Evolutionary conservation across 2,113 vertebrate species (phyloP).

Genomic region (Scomber scombrus): DNA sequence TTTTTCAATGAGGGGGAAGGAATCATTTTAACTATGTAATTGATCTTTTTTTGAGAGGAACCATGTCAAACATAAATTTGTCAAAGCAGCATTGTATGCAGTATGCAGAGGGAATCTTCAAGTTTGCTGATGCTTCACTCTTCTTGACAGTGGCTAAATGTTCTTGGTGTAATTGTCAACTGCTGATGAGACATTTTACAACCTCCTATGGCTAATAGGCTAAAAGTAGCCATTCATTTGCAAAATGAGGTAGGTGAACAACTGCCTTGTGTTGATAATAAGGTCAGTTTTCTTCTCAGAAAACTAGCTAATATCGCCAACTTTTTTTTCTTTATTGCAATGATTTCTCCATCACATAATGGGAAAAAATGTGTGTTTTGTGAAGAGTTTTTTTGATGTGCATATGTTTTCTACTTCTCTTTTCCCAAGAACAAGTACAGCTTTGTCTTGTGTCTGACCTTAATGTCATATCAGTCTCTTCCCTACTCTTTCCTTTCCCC

Average conservation of each 20-base stretch:
- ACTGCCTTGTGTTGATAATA: neutral
- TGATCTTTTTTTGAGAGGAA: no score
- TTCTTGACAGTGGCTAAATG: neutral
- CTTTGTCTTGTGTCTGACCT: neutral
- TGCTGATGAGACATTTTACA: constrained; percentile 10
- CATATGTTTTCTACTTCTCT: neutral
- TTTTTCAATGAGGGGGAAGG: no score
- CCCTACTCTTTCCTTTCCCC: neutral
- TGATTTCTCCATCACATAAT: no score
- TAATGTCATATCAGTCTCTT: neutral
- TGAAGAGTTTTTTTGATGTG: no score
- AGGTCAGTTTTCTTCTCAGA: neutral
- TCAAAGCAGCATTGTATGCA: no score
- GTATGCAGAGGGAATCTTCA: neutral
- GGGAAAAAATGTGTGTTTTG: no score
- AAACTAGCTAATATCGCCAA: neutral
- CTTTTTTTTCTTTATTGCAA: no score
- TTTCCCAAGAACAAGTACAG: neutral
- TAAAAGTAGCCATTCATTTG: neutral
- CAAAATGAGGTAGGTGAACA: neutral
- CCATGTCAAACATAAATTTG: no score
- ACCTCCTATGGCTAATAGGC: neutral
- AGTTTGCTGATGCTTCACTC: constrained; percentile 34
- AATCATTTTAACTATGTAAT: no score
- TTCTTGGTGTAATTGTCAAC: neutral